phyloP scores from a whole-genome alignment of 2,113 vertebrate species.

The Proterorhinus semilunaris region DNA sequence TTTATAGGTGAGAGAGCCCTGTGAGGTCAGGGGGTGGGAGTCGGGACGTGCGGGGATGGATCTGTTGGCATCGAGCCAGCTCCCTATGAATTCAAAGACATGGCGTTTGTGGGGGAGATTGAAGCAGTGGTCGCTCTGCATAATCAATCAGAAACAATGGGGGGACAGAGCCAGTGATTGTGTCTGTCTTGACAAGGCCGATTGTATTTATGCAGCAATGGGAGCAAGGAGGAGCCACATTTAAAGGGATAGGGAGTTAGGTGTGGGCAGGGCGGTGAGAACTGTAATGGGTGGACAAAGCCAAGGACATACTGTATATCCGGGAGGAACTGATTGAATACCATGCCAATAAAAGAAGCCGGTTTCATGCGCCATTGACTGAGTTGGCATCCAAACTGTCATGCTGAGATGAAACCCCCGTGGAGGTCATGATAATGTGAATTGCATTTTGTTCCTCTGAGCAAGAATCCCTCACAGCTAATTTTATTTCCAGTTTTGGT shows the following conservation, averaged over 20 bases:
- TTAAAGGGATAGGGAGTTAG: slow-evolving; percentile 53
- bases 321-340: slow-evolving; percentile 71
- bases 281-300: slow-evolving; percentile 59
- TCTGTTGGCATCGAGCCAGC: slow-evolving; percentile 72
- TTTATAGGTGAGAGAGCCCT: slow-evolving; percentile 33
- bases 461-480: slow-evolving; percentile 24
- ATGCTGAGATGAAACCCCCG: slow-evolving; percentile 57
- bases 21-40: slow-evolving; percentile 35
- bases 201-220: slow-evolving; percentile 65
- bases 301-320: slow-evolving; percentile 63
- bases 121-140: slow-evolving; percentile 36
- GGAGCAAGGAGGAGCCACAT: slow-evolving; percentile 21
- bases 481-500: slow-evolving; percentile 5
- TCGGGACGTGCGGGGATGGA: slow-evolving; percentile 36
- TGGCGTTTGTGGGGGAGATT: slow-evolving; percentile 31
- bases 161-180: slow-evolving; percentile 31
- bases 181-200: slow-evolving; percentile 54
- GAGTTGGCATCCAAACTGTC: slow-evolving; percentile 67
- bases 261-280: slow-evolving; percentile 55
- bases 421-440: slow-evolving; percentile 61
- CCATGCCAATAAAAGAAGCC: slow-evolving; percentile 69
- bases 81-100: slow-evolving; percentile 54
- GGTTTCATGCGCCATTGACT: slow-evolving; percentile 72
- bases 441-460: slow-evolving; percentile 55
- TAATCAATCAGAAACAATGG: slow-evolving; percentile 69